A percentile compares a stretch with the other conserved stretches of the same genome.
phyloP scores from a whole-genome alignment of 1,140 invertebrate species.

The Drosophila bocki region DNA sequence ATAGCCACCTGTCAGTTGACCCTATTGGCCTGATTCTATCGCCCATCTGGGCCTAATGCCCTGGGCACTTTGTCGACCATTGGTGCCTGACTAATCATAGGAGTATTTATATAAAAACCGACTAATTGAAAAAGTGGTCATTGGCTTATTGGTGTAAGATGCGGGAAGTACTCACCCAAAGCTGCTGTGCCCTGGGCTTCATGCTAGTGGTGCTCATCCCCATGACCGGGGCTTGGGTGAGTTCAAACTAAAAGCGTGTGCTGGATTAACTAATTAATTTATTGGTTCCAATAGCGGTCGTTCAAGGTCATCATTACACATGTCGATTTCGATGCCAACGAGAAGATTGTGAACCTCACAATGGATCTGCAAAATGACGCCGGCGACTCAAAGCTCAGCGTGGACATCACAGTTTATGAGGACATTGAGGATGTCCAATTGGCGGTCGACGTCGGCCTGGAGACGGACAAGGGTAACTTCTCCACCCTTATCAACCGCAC shows the following conservation, averaged over 20 bases:
- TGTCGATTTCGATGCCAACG: conserved; percentile 56
- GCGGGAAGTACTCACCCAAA: conserved; percentile 26
- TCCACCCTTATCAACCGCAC: conserved; percentile 53
- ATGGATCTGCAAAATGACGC: conserved; percentile 56
- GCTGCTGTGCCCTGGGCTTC: conserved; percentile 19
- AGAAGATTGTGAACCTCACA: conserved; percentile 58
- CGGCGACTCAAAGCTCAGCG: conserved; percentile 40
- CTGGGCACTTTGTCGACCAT: conserved; percentile 36
- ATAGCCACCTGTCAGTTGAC: conserved; percentile 12
- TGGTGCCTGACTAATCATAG: conserved; percentile 56
- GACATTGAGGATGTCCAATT: conserved; percentile 62
- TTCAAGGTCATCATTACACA: conserved; percentile 71
- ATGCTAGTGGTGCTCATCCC: conserved; percentile 32
- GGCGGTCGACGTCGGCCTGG: conserved; percentile 38
- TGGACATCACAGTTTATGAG: conserved; percentile 37
- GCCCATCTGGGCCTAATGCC: conserved; percentile 46
- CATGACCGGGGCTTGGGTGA: conserved; percentile 51
- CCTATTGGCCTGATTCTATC: conserved; percentile 11
- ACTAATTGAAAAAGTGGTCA: conserved; percentile 53
- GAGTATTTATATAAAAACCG: conserved; percentile 42
- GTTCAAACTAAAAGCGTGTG: not conserved
- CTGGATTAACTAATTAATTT: not conserved
- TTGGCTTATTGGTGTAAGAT: conserved; percentile 60
- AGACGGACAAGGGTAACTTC: conserved; percentile 59
- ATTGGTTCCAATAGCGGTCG: conserved; percentile 58